Base-by-base conservation (phyloP, 2,113 vertebrate species). In the Atractosteus spatula region DNA sequence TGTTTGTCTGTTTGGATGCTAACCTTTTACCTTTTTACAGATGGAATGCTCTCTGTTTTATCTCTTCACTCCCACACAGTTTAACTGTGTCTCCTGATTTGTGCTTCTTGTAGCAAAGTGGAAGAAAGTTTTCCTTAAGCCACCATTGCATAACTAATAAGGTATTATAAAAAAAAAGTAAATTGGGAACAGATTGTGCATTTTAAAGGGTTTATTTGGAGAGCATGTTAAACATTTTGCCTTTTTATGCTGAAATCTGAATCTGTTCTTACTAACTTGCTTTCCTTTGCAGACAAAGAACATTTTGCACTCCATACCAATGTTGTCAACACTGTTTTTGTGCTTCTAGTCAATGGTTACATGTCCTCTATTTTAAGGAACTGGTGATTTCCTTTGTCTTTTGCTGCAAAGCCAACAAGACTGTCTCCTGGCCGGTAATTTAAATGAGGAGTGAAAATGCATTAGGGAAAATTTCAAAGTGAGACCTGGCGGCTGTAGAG, bases 141-240 rank as follows among this genome's bases (percentile, higher is more conserved):
- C 71, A 77, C 80, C 78, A 69, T 74, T 79, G 81, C 71, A 72
- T 81, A 81, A 83, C 70, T 76, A 74, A 80, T 72, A 76, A 83
- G 68, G 77, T 79, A 77, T 41, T 79, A 76, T 79, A 77, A 42
- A 78, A 66, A 64, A 73, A 64, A 74, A 77, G 66, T 69, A 71
- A 76, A 79, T 72, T 82, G 79, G 77, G 44, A 80, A 72, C 75
- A 43, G 80, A 78, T 78, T 86, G 82, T 78, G 77, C 72, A 79
- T 84, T 85, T 79, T 80, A 79, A 84, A 83, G 76, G 70, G 83
- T 73, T 84, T 62, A 82, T 74, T 79, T 55, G 1, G 78, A 83
- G 77, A 64, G 54, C 68, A n/a, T 74, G 78, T 70, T 59, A 17
- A 80, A 77, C 69, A 62, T 72, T 72, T 7, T 41, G 55, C 67